Evolutionary conservation across 2,113 vertebrate genomes (phyloP).

Genomic region (Bos indicus): DNA sequence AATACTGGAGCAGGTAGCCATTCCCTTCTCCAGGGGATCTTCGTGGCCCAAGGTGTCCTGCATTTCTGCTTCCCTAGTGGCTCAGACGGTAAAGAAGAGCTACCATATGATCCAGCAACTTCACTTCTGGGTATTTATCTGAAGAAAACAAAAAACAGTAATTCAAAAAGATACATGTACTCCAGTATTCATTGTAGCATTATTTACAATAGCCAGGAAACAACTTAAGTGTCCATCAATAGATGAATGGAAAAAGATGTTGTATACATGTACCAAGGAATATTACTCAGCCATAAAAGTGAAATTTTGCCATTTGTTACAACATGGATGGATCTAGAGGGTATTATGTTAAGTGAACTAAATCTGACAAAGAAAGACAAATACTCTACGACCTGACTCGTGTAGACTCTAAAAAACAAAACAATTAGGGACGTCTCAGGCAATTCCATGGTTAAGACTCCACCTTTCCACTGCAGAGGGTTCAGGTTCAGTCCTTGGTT

Average conservation of each 20-base stretch:
- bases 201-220: neutral
- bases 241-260: neutral
- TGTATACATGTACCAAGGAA: neutral
- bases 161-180: neutral
- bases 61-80: neutral
- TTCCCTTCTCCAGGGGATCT: neutral
- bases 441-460: neutral
- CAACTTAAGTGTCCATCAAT: neutral
- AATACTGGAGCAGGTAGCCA: neutral
- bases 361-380: neutral
- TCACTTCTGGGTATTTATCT: neutral
- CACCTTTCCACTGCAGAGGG: neutral
- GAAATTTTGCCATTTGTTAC: neutral
- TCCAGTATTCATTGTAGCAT: neutral
- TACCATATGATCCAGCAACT: neutral
- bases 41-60: neutral
- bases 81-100: neutral
- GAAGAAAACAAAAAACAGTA: neutral
- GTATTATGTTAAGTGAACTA: neutral
- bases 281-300: neutral
- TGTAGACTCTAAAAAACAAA: neutral
- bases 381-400: neutral
- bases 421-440: neutral
- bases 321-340: neutral
- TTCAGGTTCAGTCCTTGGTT: neutral